Evolutionary conservation across 2,888 invertebrate genomes (phyloP), one percentile per base, ranked within the genome.

Genomic region (Lasioglossum lativentre): DNA sequence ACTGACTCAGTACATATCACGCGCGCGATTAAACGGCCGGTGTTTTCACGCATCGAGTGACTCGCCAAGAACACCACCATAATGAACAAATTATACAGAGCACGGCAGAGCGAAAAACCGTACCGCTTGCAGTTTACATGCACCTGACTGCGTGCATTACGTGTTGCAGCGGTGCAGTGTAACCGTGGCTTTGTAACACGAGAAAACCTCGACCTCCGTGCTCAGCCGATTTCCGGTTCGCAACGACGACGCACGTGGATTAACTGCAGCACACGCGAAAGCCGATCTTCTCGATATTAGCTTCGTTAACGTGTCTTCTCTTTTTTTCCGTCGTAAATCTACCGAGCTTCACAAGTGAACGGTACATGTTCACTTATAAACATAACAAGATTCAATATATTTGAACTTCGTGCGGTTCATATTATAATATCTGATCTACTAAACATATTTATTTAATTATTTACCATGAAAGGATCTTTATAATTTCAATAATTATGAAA

Each of bases 121-220:
- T 71, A 30, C 40, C 59, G 30, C n/a, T 47, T 30, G 63, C 63
- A 34, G 14, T 83, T 42, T 23, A 42, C 56, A 10, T 34, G 38
- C 76, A 74, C 42, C 45, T 68, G 79, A 71, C 63, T 56, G 23
- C 23, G 38, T 6, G 80, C 47, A 68, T 78, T 30, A 56, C 70
- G 74, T 34, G 63, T 56, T 30, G 38, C 45, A 40, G 19, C 40
- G 45, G 16, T 5, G 56, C 52, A 40, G 27, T 59, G 76, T 85
- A 85, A 74, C 85, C 85, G 42, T 77, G 80, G 85, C 85, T 85
- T 80, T 85, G 85, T 85, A 85, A 85, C 85, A 70, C 47, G 85
- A 85, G 85, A 66, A 75, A 85, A 85, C 80, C 85, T 84, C 85
- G 80, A 77, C 74, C 85, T 85, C 85, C 76, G 74, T 85, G 80